These are phyloP conservation scores for Telmatochromis sp. DNA, from an alignment of 2,113 vertebrate species.

Conservation along the genomic window DNA sequence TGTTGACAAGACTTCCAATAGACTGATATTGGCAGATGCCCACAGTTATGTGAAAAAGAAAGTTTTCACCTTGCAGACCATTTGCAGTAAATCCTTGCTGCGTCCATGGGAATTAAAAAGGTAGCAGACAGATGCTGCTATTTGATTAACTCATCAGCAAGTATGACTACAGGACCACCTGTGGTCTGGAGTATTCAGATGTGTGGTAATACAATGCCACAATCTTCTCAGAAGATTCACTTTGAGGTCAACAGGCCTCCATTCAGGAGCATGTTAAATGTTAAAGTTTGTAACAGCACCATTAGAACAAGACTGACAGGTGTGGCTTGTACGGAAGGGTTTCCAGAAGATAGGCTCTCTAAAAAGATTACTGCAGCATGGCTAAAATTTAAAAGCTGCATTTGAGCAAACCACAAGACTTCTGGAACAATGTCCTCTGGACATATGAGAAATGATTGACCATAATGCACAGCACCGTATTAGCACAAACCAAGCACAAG, in stretches of 20 bases:
- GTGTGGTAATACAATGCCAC: background rate
- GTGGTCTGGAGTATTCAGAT: background rate
- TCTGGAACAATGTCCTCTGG: background rate
- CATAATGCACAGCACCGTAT: background rate
- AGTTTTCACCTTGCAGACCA: background rate
- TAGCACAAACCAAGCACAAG: background rate
- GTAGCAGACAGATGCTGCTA: background rate
- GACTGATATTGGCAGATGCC: background rate
- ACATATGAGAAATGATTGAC: background rate
- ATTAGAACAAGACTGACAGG: background rate
- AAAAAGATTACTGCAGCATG: background rate
- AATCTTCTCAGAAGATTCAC: background rate
- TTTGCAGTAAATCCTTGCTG: background rate
- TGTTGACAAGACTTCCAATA: background rate
- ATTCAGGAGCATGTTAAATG: background rate
- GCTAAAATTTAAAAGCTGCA: background rate
- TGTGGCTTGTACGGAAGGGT: background rate
- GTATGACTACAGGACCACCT: background rate
- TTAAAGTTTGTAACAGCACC: background rate
- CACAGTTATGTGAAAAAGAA: background rate
- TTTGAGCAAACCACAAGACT: background rate
- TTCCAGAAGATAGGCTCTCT: background rate
- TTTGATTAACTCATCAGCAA: background rate
- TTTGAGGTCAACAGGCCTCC: background rate
- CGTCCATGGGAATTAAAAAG: fast-evolving